Conservation (phyloP, 2,888 invertebrate genomes). For the Heliothis peltigera region DNA sequence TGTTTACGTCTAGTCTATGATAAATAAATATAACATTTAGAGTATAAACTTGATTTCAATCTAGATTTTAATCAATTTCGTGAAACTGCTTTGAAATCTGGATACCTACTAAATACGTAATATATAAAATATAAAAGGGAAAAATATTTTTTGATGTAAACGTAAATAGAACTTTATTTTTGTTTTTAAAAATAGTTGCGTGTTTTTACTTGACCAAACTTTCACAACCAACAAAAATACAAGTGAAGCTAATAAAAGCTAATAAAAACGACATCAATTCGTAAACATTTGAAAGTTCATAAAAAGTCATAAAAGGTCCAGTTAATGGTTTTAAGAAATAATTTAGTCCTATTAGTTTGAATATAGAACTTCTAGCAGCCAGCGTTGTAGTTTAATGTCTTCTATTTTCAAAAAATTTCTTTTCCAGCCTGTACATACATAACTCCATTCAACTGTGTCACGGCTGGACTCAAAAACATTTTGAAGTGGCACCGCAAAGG, state of each 20-base stretch:
- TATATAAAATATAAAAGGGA: too few relatives aligned
- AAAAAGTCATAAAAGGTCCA: too few relatives aligned
- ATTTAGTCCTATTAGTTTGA: neutral
- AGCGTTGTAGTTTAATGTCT: neutral
- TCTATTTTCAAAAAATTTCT: neutral
- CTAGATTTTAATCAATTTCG: neutral
- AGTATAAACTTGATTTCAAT: neutral
- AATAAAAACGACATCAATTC: too few relatives aligned
- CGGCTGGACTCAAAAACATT: constrained; percentile 35
- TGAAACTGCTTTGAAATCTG: too few relatives aligned
- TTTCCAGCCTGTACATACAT: constrained; percentile 26
- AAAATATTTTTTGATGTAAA: too few relatives aligned
- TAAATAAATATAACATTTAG: neutral
- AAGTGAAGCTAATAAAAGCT: too few relatives aligned
- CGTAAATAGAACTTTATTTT: too few relatives aligned
- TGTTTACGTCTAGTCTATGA: neutral
- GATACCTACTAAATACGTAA: too few relatives aligned
- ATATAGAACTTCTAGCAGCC: neutral
- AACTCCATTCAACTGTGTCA: constrained; percentile 18
- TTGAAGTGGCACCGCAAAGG: constrained; percentile 28
- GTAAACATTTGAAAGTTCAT: too few relatives aligned
- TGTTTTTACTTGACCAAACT: too few relatives aligned
- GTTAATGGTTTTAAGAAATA: neutral
- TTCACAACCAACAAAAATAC: too few relatives aligned
- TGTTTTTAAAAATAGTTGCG: too few relatives aligned